Evolutionary conservation across 2,888 invertebrate species (phyloP).

Genomic region (Orthosia gothica): DNA sequence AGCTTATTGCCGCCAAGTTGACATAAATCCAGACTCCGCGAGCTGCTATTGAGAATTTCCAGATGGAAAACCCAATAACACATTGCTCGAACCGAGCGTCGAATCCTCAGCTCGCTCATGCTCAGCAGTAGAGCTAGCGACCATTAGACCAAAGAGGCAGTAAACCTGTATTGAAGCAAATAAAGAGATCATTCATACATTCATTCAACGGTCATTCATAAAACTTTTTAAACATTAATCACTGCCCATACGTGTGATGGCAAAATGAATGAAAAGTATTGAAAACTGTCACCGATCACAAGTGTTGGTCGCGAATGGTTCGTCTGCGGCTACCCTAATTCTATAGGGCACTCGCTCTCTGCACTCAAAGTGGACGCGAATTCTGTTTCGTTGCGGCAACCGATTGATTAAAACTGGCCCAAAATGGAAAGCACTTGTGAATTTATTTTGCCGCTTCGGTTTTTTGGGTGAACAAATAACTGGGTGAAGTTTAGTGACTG

Average conservation of each 20-base stretch:
- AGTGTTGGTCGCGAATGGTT: not conserved
- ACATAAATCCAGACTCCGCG: too few species aligned
- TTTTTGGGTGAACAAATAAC: constrained; percentile 16
- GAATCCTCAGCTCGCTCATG: too few species aligned
- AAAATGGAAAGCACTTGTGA: constrained; percentile 21
- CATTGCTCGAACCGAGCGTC: too few species aligned
- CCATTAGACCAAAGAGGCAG: too few species aligned
- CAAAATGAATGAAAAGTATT: not conserved
- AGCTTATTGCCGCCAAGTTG: too few species aligned
- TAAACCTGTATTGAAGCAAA: too few species aligned
- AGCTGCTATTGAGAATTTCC: too few species aligned
- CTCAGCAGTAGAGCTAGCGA: too few species aligned
- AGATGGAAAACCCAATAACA: too few species aligned
- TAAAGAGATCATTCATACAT: too few species aligned
- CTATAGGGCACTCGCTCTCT: constrained; percentile 5
- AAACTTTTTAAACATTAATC: not conserved
- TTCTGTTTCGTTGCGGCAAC: constrained; percentile 34
- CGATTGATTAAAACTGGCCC: constrained; percentile 49
- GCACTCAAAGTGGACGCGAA: constrained; percentile 3
- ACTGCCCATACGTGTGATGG: not conserved
- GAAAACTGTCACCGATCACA: not conserved
- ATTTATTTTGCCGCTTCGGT: constrained; percentile 17
- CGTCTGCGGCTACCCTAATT: not conserved
- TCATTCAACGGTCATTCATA: not conserved
- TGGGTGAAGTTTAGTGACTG: constrained; percentile 7